A percentile compares a stretch with the other conserved stretches of the same genome.
Conservation (phyloP, 2,113 vertebrate species). For the Notiomystis cincta region DNA sequence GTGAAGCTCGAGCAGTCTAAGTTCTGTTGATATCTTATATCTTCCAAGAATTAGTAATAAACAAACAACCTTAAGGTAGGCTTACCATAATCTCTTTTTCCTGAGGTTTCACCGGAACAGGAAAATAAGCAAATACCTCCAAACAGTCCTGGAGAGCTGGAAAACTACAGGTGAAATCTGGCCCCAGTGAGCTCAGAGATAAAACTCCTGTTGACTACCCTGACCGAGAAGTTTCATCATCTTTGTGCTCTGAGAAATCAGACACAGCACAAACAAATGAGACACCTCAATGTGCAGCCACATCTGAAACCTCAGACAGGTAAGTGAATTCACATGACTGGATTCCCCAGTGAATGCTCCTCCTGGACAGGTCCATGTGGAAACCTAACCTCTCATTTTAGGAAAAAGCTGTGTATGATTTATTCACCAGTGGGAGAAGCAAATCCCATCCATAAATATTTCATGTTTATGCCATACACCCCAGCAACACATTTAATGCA, state of each 20-base stretch:
- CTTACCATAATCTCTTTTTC: neutral
- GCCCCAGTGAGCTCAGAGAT: neutral
- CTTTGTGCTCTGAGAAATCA: neutral
- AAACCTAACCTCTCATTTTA: neutral
- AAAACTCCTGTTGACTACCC: neutral
- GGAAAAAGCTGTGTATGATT: neutral
- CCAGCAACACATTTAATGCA: slow-evolving; percentile 20
- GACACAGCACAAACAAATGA: neutral
- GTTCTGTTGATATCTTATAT: neutral
- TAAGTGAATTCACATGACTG: neutral
- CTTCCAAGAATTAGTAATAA: neutral
- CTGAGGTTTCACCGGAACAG: neutral
- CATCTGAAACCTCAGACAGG: neutral
- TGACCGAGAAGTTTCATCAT: neutral
- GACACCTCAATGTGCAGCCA: neutral
- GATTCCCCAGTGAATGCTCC: neutral
- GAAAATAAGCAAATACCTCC: neutral
- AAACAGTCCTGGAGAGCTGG: neutral
- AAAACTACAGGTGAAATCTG: neutral
- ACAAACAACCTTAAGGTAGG: fast-evolving
- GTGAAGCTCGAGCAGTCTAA: neutral
- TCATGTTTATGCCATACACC: neutral
- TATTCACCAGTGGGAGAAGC: slow-evolving; percentile 1
- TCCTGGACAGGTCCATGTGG: neutral
- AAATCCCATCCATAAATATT: slow-evolving; percentile 33